Evolutionary conservation across 1,140 invertebrate genomes (phyloP).

Genomic region (Pogonus chalceus): DNA sequence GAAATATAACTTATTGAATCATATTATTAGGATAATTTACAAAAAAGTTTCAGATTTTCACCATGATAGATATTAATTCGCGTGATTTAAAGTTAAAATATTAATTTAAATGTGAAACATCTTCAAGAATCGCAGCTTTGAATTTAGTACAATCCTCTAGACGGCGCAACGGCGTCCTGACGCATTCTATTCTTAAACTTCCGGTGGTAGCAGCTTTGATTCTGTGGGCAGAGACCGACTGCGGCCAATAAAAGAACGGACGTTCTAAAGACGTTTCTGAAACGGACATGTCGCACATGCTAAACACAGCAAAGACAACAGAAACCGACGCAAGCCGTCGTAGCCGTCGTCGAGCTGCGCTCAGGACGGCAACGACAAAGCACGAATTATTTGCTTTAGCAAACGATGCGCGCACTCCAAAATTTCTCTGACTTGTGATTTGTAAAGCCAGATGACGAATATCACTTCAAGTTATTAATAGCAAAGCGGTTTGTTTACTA

Average conservation of each 20-base stretch:
- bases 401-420: not conserved
- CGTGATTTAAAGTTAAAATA: too few species aligned
- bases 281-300: not conserved
- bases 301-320: not conserved
- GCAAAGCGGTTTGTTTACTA: too few species aligned
- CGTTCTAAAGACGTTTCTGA: not conserved
- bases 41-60: too few species aligned
- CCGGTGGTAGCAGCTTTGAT: not conserved
- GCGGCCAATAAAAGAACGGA: not conserved
- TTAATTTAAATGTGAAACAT: too few species aligned
- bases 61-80: too few species aligned
- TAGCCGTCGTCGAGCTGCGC: too few species aligned
- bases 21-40: too few species aligned
- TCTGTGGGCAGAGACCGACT: not conserved
- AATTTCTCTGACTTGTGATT: too few species aligned
- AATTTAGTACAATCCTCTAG: not conserved
- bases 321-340: not conserved
- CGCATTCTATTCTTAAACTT: not conserved
- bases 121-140: too few species aligned
- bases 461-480: too few species aligned
- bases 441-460: too few species aligned
- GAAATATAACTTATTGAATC: too few species aligned
- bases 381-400: not conserved
- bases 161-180: not conserved
- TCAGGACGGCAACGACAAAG: not conserved